A percentile compares a stretch with the other conserved stretches of the same genome.
Evolutionary conservation across 2,797 vertebrate species (phyloP).

Genomic region (Arctocebus calabarensis): DNA sequence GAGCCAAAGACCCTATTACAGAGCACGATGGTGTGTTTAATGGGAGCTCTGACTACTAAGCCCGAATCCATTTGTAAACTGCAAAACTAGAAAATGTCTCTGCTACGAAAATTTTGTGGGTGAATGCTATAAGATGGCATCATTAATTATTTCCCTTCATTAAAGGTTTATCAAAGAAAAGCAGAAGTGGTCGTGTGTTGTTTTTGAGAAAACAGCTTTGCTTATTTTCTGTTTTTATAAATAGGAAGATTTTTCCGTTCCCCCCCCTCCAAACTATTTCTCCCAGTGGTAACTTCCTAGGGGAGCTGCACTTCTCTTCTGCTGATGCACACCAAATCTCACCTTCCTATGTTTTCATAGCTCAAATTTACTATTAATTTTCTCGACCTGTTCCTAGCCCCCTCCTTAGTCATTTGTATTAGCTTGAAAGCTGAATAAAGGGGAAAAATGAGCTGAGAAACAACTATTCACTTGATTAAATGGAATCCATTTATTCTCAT

Average conservation of each 20-base stretch:
- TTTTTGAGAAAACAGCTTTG: not conserved
- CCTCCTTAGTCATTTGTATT: constrained; percentile 31
- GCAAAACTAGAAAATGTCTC: not conserved
- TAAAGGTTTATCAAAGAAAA: constrained; percentile 56
- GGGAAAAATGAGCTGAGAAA: constrained; percentile 56
- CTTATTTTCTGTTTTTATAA: constrained; percentile 53
- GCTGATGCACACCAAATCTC: not conserved
- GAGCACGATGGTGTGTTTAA: not conserved
- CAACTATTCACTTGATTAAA: constrained; percentile 66
- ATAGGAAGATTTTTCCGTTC: not conserved
- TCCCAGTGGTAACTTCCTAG: constrained; percentile 6
- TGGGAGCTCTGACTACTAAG: constrained; percentile 3
- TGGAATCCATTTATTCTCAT: constrained; percentile 58
- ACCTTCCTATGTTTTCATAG: not conserved
- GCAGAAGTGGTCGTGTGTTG: not conserved
- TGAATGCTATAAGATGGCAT: not conserved
- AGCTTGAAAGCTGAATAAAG: constrained; percentile 63
- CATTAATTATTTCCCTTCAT: constrained; percentile 40
- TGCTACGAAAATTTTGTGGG: constrained; percentile 35
- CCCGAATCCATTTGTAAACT: constrained; percentile 8
- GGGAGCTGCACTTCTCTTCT: constrained; percentile 30
- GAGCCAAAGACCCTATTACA: not conserved
- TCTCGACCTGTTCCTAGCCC: not conserved
- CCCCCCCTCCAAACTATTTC: not conserved
- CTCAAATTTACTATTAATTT: constrained; percentile 44